Base-by-base conservation (phyloP, 1,140 invertebrate genomes). In the Drosophila parabipectinata region DNA sequence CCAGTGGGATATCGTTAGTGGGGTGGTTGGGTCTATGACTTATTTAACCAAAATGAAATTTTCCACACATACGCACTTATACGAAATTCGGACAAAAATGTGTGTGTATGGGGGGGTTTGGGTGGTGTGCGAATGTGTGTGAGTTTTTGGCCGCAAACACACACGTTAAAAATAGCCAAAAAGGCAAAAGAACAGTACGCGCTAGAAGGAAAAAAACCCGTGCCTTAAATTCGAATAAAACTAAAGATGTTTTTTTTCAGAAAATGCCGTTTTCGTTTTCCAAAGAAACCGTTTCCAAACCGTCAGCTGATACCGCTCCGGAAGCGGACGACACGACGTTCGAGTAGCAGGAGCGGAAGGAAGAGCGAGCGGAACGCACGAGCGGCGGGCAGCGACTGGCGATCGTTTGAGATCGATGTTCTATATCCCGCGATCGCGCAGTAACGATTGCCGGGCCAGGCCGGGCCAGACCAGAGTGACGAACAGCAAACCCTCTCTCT, bases 81-180 rank as follows among this genome's bases (percentile, higher is more conserved):
- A 48, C 50, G 62, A 58, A 87, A 85, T 47, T 82, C 83, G 64
- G 69, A 74, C 82, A 68, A 87, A 82, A 9, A 2, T 1, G 18
- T 4, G 34, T 37, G 12, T 37, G 34, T 37, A 12, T 4, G 12
- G n/a, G 34, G n/a, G 34, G 10, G 34, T 62, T 62, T 21, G 21
- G 21, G 18, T 3, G 4, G 18, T 4, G 34, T 37, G 34, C 12
- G 34, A 4, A 3, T 4, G 12, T 37, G 34, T 37, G 34, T 12
- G 34, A 10, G 34, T 62, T 62, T 54, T 54, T 34, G 67, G 73
- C 66, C 68, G 28, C 68, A 45, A 72, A 72, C 78, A 81, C 77
- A 80, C 63, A 71, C 51, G 68, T 74, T 85, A 85, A 85, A 85
- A 85, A 85, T 87, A 85, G 82, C 80, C 80, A 77, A 63, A 79